Evolutionary conservation across 2,888 invertebrate genomes (phyloP).

Genomic region (Spialia ferax): DNA sequence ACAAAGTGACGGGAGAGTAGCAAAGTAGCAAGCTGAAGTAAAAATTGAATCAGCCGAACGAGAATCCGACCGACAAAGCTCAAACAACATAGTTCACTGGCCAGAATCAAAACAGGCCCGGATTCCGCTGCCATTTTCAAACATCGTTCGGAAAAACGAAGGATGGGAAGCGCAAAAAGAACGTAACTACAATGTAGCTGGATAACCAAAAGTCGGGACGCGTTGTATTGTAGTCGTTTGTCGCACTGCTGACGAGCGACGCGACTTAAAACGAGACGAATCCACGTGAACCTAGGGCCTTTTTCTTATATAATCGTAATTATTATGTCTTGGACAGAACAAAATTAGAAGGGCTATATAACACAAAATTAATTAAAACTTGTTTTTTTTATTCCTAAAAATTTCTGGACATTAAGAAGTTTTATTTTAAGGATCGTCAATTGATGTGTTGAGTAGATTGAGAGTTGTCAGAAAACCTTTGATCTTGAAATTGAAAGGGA

Average conservation of each 20-base stretch:
- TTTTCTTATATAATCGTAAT: too few relatives aligned
- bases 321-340: too few relatives aligned
- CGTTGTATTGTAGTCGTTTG: conserved; percentile 22
- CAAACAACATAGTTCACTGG: conserved; percentile 59
- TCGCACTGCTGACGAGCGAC: conserved; percentile 7
- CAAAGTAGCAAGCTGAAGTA: conserved; percentile 30
- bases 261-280: background rate
- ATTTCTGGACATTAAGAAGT: too few relatives aligned
- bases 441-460: too few relatives aligned
- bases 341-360: too few relatives aligned
- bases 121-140: conserved; percentile 61
- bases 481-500: too few relatives aligned
- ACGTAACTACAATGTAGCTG: conserved; percentile 37
- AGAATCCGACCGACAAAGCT: conserved; percentile 43
- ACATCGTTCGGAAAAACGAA: conserved; percentile 52
- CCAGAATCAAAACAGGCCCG: conserved; percentile 64
- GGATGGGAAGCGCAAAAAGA: conserved; percentile 41
- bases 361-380: too few relatives aligned
- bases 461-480: too few relatives aligned
- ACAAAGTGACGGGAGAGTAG: conserved; percentile 38
- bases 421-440: too few relatives aligned
- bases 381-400: too few relatives aligned
- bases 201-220: conserved; percentile 41
- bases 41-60: conserved; percentile 51
- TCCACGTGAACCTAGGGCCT: too few relatives aligned